Conservation (phyloP, 2,797 vertebrate genomes). For the Scyliorhinus canicula region DNA sequence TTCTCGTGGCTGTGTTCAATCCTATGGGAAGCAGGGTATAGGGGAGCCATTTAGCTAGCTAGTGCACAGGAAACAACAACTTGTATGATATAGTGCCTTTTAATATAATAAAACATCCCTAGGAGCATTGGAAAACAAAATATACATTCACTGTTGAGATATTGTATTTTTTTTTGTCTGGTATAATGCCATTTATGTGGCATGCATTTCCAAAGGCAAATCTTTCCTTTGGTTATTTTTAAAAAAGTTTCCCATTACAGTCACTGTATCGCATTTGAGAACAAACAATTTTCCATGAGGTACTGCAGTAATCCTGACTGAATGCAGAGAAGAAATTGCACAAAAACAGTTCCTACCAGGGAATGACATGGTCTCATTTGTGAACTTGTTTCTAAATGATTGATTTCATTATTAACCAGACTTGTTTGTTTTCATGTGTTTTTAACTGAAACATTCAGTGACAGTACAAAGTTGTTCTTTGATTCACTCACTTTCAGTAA, state of each 20-base stretch:
- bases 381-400: not conserved
- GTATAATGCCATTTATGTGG: no score
- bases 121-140: not conserved
- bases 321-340: not conserved
- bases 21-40: no score
- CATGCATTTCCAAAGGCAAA: not conserved
- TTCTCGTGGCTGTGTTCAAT: not conserved
- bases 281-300: no score
- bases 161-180: not conserved
- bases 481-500: not conserved
- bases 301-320: not conserved
- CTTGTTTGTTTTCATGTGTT: not conserved
- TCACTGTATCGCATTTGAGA: not conserved
- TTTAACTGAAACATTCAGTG: not conserved
- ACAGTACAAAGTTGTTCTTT: not conserved
- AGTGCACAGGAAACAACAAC: not conserved
- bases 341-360: not conserved
- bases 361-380: not conserved
- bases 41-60: not conserved
- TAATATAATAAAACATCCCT: not conserved
- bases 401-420: not conserved
- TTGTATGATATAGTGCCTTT: not conserved
- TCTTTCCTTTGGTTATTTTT: not conserved
- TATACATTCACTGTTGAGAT: not conserved
- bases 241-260: not conserved